Conservation (phyloP, 2,113 vertebrate genomes). For the Phalacrocorax carbo region DNA sequence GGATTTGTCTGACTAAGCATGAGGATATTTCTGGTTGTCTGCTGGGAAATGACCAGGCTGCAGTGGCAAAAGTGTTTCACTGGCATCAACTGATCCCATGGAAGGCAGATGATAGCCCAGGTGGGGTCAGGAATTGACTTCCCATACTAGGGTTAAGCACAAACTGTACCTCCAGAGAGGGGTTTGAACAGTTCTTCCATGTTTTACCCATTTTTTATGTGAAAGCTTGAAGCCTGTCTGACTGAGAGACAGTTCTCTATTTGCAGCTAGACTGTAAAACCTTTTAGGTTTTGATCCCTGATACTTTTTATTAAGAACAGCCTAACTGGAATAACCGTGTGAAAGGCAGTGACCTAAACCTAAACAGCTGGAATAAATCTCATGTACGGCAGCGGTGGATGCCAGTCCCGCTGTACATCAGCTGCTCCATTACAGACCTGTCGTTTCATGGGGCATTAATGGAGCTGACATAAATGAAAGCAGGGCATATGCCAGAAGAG, state of each 20-base stretch:
- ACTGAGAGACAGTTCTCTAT: neutral
- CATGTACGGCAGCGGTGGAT: neutral
- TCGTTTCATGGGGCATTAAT: neutral
- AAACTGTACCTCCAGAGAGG: neutral
- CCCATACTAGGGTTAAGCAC: too few species aligned
- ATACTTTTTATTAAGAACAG: neutral
- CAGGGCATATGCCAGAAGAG: neutral
- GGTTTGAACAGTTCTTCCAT: neutral
- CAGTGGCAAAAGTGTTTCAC: neutral
- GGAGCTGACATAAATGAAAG: slow-evolving; percentile 27
- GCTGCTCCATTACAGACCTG: neutral
- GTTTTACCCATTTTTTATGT: neutral
- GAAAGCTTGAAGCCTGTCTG: neutral
- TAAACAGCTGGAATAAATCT: slow-evolving; percentile 27
- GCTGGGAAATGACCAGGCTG: neutral
- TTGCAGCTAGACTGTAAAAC: neutral
- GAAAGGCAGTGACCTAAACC: slow-evolving; percentile 7
- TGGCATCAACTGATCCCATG: neutral
- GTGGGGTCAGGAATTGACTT: neutral
- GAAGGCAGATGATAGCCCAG: neutral
- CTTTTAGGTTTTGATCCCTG: neutral
- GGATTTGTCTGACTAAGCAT: neutral
- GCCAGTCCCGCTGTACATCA: neutral
- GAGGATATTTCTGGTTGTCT: neutral
- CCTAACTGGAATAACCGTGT: neutral